These are phyloP conservation scores for Fabriciana adippe DNA, from an alignment of 2,888 invertebrate species.

Conservation along the genomic window DNA sequence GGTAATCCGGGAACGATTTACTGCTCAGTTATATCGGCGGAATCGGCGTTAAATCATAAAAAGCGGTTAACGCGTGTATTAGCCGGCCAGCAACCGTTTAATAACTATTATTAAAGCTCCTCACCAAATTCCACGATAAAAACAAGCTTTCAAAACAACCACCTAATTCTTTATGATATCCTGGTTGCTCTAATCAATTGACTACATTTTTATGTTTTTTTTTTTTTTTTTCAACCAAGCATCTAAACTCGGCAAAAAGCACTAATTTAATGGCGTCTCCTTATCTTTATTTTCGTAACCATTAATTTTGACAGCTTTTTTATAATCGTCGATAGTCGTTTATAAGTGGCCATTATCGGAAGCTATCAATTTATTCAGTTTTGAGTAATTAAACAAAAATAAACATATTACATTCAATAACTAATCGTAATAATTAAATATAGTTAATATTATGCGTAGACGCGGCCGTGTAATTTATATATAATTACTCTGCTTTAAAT, in stretches of 20 bases:
- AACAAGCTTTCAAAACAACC: constrained; percentile 35
- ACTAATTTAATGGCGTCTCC: constrained; percentile 26
- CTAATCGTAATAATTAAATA: neutral
- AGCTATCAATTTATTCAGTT: constrained; percentile 6
- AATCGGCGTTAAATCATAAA: constrained; percentile 79
- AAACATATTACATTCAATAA: neutral
- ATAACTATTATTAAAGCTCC: constrained; percentile 78
- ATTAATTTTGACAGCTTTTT: constrained; percentile 33
- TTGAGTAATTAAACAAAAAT: constrained; percentile 11
- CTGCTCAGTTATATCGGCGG: constrained; percentile 69
- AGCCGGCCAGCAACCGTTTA: constrained; percentile 73
- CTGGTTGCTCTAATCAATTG: constrained; percentile 32
- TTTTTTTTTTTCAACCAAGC: neutral
- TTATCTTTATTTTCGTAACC: constrained; percentile 28
- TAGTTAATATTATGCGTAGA: neutral
- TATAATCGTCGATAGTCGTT: constrained; percentile 19
- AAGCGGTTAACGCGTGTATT: constrained; percentile 73
- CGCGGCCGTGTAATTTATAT: neutral
- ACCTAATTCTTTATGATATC: constrained; percentile 39
- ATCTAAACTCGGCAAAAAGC: constrained; percentile 16
- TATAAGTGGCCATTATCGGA: constrained; percentile 20
- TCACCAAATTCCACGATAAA: constrained; percentile 71
- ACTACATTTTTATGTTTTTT: constrained; percentile 5
- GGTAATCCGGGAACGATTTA: constrained; percentile 72
- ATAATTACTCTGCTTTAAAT: neutral